Percentiles rank a stretch among this genome's conserved stretches.
phyloP scores from a whole-genome alignment of 2,888 invertebrate species.

The Nemoura dubitans region DNA sequence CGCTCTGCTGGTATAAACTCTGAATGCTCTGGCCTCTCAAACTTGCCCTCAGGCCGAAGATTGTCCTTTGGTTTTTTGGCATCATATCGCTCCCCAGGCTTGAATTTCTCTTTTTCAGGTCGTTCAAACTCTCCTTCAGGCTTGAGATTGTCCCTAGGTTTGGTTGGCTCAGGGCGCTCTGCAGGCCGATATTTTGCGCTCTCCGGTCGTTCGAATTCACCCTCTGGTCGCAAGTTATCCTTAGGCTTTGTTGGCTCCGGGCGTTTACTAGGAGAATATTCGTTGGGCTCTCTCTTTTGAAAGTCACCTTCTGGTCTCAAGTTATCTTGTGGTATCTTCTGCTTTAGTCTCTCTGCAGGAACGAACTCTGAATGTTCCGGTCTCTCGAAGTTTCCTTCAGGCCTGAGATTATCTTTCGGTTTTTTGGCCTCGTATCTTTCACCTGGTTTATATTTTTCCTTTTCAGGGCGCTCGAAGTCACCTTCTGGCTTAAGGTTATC shows the following conservation, averaged over 20 bases:
- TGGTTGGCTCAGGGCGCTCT: constrained; percentile 48
- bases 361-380: constrained; percentile 61
- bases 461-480: constrained; percentile 63
- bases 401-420: constrained; percentile 63
- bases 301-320: constrained; percentile 59
- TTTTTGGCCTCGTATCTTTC: constrained; percentile 55
- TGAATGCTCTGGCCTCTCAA: constrained; percentile 47
- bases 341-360: constrained; percentile 64
- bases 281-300: constrained; percentile 59
- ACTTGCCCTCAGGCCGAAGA: constrained; percentile 55
- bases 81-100: constrained; percentile 59
- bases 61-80: constrained; percentile 71
- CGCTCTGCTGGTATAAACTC: constrained; percentile 49
- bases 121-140: constrained; percentile 55
- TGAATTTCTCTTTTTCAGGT: constrained; percentile 29
- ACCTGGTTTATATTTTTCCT: constrained; percentile 59
- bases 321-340: constrained; percentile 58
- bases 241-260: constrained; percentile 69
- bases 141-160: constrained; percentile 45
- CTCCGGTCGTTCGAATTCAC: constrained; percentile 53
- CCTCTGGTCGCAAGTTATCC: constrained; percentile 64
- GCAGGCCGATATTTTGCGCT: constrained; percentile 45
- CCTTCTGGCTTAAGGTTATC: constrained; percentile 72
- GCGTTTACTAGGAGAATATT: constrained; percentile 67
- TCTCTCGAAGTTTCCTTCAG: constrained; percentile 62